A percentile compares a stretch with the other conserved stretches of the same genome.
Evolutionary conservation across 2,888 invertebrate genomes (phyloP).

Genomic region (Drosophila demipolita): DNA sequence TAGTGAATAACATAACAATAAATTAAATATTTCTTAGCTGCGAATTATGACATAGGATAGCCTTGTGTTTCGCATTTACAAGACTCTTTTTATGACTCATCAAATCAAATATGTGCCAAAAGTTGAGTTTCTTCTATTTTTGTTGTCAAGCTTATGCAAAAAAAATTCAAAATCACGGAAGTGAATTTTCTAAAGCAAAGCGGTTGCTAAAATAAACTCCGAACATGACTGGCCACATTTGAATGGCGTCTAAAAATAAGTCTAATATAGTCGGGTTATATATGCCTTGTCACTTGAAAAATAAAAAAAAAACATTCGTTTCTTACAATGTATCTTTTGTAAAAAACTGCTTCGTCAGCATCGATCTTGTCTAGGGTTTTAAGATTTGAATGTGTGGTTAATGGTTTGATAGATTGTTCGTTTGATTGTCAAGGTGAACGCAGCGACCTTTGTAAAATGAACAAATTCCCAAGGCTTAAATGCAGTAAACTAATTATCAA

Average conservation of each 20-base stretch:
- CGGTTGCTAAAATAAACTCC: slow-evolving; percentile 41
- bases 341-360: slow-evolving; percentile 68
- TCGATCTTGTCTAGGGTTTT: slow-evolving; percentile 53
- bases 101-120: slow-evolving; percentile 18
- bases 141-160: slow-evolving; percentile 25
- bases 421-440: slow-evolving; percentile 75
- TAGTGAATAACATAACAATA: slow-evolving; percentile 67
- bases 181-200: slow-evolving; percentile 14
- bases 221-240: slow-evolving; percentile 53
- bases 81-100: slow-evolving; percentile 2
- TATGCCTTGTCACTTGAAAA: slow-evolving; percentile 49
- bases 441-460: slow-evolving; percentile 67
- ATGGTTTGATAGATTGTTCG: slow-evolving; percentile 28
- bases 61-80: slow-evolving; percentile 28
- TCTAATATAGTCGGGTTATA: slow-evolving; percentile 20
- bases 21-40: slow-evolving; percentile 22
- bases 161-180: slow-evolving; percentile 38
- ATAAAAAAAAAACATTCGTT: slow-evolving; percentile 24
- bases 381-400: slow-evolving; percentile 38
- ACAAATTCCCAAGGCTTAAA: slow-evolving; percentile 29
- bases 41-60: slow-evolving; percentile 34
- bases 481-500: slow-evolving; percentile 13
- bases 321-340: slow-evolving; percentile 46
- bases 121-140: slow-evolving; percentile 9
- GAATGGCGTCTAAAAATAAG: slow-evolving; percentile 30